Percentiles rank a stretch among this genome's conserved stretches.
phyloP scores from a whole-genome alignment of 2,888 invertebrate genomes.

The Drosophila putrida region DNA sequence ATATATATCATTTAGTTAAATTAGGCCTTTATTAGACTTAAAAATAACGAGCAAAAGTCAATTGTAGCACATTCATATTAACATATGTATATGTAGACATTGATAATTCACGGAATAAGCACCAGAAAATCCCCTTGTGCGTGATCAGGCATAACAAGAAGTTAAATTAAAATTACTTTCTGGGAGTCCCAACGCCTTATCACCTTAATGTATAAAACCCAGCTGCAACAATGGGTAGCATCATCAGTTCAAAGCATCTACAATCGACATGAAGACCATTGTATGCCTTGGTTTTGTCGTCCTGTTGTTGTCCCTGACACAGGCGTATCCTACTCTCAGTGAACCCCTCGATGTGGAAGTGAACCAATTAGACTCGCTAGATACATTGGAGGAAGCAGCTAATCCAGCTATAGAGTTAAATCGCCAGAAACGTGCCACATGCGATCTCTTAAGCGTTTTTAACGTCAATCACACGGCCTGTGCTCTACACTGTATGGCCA shows the following conservation, averaged over 20 bases:
- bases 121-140: slow-evolving; percentile 20
- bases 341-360: background rate
- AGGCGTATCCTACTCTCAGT: slow-evolving; percentile 30
- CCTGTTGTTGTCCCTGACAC: slow-evolving; percentile 26
- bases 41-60: no score
- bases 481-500: slow-evolving; percentile 84
- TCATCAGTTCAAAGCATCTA: slow-evolving; percentile 3
- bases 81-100: background rate
- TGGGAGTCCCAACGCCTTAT: slow-evolving; percentile 33
- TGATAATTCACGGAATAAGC: background rate
- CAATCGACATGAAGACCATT: slow-evolving; percentile 38
- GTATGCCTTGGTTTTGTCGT: slow-evolving; percentile 23
- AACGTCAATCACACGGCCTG: slow-evolving; percentile 84
- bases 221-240: background rate
- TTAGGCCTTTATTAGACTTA: no score
- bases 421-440: slow-evolving; percentile 85
- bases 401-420: slow-evolving; percentile 1
- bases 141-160: slow-evolving; percentile 10
- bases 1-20: no score
- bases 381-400: background rate
- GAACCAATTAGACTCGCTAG: background rate
- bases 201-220: slow-evolving; percentile 31
- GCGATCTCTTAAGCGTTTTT: slow-evolving; percentile 82
- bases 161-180: background rate
- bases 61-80: background rate